A percentile compares a stretch with the other conserved stretches of the same genome.
Conservation (phyloP, 2,113 vertebrate genomes). For the Channa maculata region DNA sequence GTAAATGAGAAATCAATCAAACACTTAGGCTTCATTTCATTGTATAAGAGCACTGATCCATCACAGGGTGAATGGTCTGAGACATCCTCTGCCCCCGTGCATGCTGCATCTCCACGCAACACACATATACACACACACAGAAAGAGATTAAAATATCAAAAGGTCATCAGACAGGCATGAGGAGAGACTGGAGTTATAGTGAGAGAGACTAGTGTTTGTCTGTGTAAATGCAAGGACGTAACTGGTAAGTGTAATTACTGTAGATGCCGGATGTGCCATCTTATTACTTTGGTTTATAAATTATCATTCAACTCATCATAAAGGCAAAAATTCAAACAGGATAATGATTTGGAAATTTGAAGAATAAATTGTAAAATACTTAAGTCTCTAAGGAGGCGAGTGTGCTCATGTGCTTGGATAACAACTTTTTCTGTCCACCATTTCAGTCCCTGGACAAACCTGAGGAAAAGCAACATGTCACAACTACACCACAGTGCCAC, state of each 20-base stretch:
- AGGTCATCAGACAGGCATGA: conserved; percentile 68
- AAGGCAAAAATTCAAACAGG: conserved; percentile 34
- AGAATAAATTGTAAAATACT: conserved; percentile 51
- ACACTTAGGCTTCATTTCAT: conserved; percentile 72
- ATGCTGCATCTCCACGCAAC: conserved; percentile 28
- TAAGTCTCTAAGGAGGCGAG: conserved; percentile 45
- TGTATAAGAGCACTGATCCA: conserved; percentile 69
- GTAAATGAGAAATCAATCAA: conserved; percentile 71
- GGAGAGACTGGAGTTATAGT: conserved; percentile 57
- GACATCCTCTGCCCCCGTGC: conserved; percentile 49
- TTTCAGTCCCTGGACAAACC: conserved; percentile 46
- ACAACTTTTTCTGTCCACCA: conserved; percentile 43
- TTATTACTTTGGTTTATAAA: conserved; percentile 39
- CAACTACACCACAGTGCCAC: conserved; percentile 77
- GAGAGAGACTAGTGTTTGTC: conserved; percentile 54
- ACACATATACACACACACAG: conserved; percentile 26
- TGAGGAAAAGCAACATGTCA: conserved; percentile 34
- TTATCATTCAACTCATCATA: conserved; percentile 33
- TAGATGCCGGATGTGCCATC: conserved; percentile 58
- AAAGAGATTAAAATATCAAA: conserved; percentile 72
- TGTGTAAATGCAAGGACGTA: conserved; percentile 52
- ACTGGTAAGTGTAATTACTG: conserved; percentile 13
- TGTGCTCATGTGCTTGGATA: conserved; percentile 5
- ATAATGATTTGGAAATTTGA: conserved; percentile 31
- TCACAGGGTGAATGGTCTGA: conserved; percentile 58